phyloP scores from a whole-genome alignment of 2,113 vertebrate species.

The Genyomyrus donnyi region DNA sequence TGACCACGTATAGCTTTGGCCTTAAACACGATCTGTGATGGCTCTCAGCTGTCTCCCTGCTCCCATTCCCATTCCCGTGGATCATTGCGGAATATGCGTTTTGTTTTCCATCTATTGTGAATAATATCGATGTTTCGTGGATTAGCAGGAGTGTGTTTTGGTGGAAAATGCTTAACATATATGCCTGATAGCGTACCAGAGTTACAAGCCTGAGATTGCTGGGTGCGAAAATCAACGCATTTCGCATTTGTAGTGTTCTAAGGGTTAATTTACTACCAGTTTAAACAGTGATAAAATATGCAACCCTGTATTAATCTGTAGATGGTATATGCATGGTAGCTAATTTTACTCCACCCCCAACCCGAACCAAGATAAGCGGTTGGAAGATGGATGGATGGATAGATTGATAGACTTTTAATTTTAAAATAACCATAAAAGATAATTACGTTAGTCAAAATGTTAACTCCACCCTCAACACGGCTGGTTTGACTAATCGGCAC shows the following conservation, averaged over 20 bases:
- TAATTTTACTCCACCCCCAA: not conserved
- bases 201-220: no score
- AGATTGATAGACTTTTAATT: not conserved
- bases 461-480: not conserved
- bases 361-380: not conserved
- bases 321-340: not conserved
- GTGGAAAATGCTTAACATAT: no score
- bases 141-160: no score
- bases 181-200: no score
- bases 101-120: no score
- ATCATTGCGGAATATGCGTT: no score
- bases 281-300: not conserved
- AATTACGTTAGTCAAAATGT: not conserved
- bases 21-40: not conserved
- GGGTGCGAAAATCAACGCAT: no score
- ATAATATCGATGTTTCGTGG: no score
- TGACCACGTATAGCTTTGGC: not conserved
- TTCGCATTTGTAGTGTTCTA: not conserved
- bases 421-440: not conserved
- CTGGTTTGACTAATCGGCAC: not conserved
- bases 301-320: not conserved
- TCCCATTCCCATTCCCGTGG: not conserved
- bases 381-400: not conserved
- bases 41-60: not conserved
- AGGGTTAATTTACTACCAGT: not conserved